phyloP scores from a whole-genome alignment of 2,888 invertebrate species.

The Melangyna quadrimaculata region DNA sequence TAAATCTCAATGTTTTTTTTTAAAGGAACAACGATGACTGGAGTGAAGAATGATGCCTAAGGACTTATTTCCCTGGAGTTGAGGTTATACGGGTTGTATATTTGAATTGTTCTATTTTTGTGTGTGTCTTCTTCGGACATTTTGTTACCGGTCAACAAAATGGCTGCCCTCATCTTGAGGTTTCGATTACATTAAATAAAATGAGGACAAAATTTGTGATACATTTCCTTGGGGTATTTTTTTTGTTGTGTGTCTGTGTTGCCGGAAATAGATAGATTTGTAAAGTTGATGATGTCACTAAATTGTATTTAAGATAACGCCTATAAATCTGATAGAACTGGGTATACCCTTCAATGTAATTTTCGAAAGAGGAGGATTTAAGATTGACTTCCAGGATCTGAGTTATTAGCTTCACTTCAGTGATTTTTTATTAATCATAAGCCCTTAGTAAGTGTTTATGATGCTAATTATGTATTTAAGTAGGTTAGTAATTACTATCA shows the following conservation, averaged over 20 bases:
- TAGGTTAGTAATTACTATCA: too few relatives aligned
- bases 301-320: not conserved
- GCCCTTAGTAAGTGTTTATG: not conserved
- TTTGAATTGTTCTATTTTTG: not conserved
- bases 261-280: not conserved
- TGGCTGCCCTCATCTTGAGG: not conserved
- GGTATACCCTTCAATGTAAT: not conserved
- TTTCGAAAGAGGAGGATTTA: not conserved
- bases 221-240: not conserved
- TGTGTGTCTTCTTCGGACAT: constrained; percentile 2
- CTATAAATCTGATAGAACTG: not conserved
- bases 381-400: not conserved
- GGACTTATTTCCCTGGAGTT: not conserved
- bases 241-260: not conserved
- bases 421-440: not conserved
- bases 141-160: constrained; percentile 2
- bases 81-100: not conserved
- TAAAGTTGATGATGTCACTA: not conserved
- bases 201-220: not conserved
- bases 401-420: not conserved
- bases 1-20: constrained; percentile 37
- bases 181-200: not conserved
- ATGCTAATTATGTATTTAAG: too few relatives aligned
- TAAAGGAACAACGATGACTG: not conserved
- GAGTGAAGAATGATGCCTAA: constrained; percentile 38